Base-by-base conservation (phyloP, 2,113 vertebrate species). In the Aspiorhynchus laticeps region DNA sequence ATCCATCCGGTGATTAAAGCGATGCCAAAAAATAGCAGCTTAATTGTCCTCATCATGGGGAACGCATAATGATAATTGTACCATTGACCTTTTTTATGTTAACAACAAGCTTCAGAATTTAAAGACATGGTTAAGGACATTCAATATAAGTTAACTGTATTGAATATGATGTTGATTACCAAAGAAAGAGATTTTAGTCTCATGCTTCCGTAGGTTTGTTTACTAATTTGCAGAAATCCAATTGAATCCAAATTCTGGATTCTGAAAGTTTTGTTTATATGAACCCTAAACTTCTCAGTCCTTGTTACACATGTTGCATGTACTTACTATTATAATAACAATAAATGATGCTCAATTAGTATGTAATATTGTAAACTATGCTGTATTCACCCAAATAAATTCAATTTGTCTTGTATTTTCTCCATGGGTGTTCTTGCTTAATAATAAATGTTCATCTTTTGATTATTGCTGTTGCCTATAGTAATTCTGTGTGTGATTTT, bases 31-130 rank as follows among this genome's bases (percentile, higher is more conserved):
- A 28, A 43, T n/a, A 43, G 21, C 4, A 43, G 6, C 59, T 65
- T 81, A 82, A 82, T 82, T 82, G 61, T 46, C 26, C 80, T 12
- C 9, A 67, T 61, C 24, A 63, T 11, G 14, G 38, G 38, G 36
- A 67, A 11, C 10, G 6, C 38, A 19, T 26, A 81, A 9, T 65
- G 80, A 82, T 15, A 41, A n/a, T 33, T 19, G 46, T 61, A 26
- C 31, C 53, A 12, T 2, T 80, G 33, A 80, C 78, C 78, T 80
- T 15, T 38, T 43, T 80, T 26, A n/a, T 74, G 56, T 41, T 7
- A 24, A 41, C 12, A 80, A 41, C 78, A 51, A 46, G 51, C 53
- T 6, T 59, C 31, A 80, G 15, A 59, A n/a, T 41, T 17, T 26
- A 26, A 46, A 26, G 31, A 36, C 1, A 1, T 67, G 61, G n/a